phyloP scores from a whole-genome alignment of 2,888 invertebrate species.

The Coleophora flavipennella region DNA sequence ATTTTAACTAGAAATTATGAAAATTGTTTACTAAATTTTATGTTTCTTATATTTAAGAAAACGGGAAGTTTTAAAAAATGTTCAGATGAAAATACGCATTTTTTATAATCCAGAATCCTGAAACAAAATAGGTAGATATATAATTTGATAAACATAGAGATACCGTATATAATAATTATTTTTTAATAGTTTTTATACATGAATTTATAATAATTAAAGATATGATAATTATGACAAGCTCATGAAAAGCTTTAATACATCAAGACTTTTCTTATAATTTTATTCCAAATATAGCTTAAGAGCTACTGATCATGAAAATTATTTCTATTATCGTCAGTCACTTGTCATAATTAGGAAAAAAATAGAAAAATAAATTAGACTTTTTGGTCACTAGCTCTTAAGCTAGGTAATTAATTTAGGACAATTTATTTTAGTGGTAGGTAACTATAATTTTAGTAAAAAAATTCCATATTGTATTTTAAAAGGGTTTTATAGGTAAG shows the following conservation, averaged over 20 bases:
- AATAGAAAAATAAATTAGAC: conserved; percentile 5
- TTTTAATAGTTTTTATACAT: no score
- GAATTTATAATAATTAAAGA: neutral
- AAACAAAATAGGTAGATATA: no score
- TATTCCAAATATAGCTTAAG: neutral
- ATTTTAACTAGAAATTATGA: no score
- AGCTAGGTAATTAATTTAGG: no score
- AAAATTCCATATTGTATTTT: conserved; percentile 30
- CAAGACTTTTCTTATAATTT: conserved; percentile 28
- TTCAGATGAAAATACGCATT: neutral
- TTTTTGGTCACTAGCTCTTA: conserved; percentile 2
- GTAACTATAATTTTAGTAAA: neutral
- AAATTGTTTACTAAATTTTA: no score
- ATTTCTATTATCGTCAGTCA: no score
- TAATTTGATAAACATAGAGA: neutral
- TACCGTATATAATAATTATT: neutral
- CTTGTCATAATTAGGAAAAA: neutral
- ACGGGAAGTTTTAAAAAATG: no score
- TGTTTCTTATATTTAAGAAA: no score
- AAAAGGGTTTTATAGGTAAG: conserved; percentile 29
- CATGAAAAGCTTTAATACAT: conserved; percentile 34
- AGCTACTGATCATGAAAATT: neutral
- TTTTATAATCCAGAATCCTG: no score
- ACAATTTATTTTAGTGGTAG: no score
- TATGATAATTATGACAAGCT: conserved; percentile 2